Conservation (phyloP, 2,797 vertebrate genomes). For the Crossoptilon crossoptilon region DNA sequence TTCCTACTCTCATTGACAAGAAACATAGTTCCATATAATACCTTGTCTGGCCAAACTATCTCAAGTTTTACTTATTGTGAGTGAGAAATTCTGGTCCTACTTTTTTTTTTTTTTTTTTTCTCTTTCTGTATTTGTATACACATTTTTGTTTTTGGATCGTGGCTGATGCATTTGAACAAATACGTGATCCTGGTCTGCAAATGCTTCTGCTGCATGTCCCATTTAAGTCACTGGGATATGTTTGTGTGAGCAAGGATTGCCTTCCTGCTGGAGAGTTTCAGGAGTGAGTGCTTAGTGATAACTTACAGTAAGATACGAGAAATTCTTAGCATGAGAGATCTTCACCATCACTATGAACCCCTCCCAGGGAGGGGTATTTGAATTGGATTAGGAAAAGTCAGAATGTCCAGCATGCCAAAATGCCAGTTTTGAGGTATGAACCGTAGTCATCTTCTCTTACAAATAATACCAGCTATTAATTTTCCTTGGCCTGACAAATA, state of each 20-base stretch:
- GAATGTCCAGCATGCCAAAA: neutral
- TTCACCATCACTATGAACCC: neutral
- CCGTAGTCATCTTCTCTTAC: neutral
- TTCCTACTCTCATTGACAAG: conserved; percentile 12
- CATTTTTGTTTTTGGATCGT: neutral
- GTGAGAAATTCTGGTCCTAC: neutral
- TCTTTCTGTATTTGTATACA: neutral
- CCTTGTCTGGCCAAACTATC: neutral
- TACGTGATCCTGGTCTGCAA: neutral
- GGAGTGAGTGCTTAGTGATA: neutral
- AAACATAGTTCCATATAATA: neutral
- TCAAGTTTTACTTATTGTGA: neutral
- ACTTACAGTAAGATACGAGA: neutral
- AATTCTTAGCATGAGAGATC: neutral
- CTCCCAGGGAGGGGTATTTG: neutral
- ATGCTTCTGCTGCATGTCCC: neutral
- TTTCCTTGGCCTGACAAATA: neutral
- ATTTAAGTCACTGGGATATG: neutral
- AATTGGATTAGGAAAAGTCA: neutral
- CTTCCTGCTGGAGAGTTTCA: neutral
- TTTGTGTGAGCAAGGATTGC: neutral
- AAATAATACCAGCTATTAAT: neutral
- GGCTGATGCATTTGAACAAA: neutral
- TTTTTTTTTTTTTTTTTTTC: neutral
- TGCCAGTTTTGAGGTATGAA: neutral